Conservation (phyloP, 2,797 vertebrate genomes). For the Euthynnus affinis region DNA sequence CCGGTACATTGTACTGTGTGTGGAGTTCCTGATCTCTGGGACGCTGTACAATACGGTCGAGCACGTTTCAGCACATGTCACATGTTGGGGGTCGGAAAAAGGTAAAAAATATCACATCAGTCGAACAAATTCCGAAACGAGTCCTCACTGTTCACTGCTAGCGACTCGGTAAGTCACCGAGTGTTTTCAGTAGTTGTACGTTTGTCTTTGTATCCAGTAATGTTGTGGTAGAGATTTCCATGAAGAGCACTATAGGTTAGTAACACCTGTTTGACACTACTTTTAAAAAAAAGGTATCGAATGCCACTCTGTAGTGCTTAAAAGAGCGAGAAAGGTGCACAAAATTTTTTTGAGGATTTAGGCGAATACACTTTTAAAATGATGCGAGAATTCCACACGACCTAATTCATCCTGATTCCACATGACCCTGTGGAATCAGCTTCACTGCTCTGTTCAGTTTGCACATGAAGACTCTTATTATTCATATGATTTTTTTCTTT, state of each 20-base stretch:
- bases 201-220: slow-evolving; percentile 26
- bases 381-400: slow-evolving; percentile 30
- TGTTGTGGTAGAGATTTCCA: slow-evolving; percentile 34
- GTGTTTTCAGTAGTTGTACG: slow-evolving; percentile 22
- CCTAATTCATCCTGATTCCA: slow-evolving; percentile 33
- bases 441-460: slow-evolving; percentile 35
- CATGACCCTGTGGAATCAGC: slow-evolving; percentile 45
- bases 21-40: slow-evolving; percentile 37
- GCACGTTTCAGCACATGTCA: slow-evolving; percentile 55
- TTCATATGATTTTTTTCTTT: background rate
- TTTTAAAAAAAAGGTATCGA: slow-evolving; percentile 50
- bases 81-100: slow-evolving; percentile 46
- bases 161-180: no score
- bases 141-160: background rate
- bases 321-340: slow-evolving; percentile 62
- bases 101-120: slow-evolving; percentile 69
- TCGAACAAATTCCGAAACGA: slow-evolving; percentile 35
- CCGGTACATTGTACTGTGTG: slow-evolving; percentile 36
- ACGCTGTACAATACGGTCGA: slow-evolving; percentile 39
- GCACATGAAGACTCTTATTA: slow-evolving; percentile 30
- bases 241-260: slow-evolving; percentile 44
- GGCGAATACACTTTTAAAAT: slow-evolving; percentile 55
- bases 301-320: slow-evolving; percentile 53
- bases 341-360: slow-evolving; percentile 43
- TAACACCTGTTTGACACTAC: slow-evolving; percentile 35